Evolutionary conservation across 2,888 invertebrate species (phyloP).

Genomic region (Helicoverpa assulta): DNA sequence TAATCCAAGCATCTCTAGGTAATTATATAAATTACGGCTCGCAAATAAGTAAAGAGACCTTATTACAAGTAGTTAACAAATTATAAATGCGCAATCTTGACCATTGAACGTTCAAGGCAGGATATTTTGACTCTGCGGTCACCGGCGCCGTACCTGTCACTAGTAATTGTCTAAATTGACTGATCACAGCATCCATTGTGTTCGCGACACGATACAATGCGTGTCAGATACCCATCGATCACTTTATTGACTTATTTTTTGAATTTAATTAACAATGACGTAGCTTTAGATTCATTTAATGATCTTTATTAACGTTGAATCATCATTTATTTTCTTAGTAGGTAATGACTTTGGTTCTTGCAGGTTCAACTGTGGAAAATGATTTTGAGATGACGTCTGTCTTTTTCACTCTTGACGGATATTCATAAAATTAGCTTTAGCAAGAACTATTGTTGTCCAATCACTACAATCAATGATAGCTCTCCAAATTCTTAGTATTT

Average conservation of each 20-base stretch:
- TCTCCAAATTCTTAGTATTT: too few species aligned
- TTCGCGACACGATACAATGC: constrained; percentile 5
- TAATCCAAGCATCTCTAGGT: too few species aligned
- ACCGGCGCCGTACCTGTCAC: background rate
- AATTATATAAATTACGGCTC: too few species aligned
- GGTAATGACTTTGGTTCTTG: too few species aligned
- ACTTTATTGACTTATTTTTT: background rate
- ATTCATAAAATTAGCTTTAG: too few species aligned
- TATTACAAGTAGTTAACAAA: background rate
- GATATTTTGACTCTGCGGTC: background rate
- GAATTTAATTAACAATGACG: background rate
- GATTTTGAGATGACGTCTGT: too few species aligned
- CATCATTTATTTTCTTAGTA: too few species aligned
- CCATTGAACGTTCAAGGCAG: background rate
- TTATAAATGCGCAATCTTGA: background rate
- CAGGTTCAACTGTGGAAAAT: too few species aligned
- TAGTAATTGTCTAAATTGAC: constrained; percentile 1
- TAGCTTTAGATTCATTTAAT: background rate
- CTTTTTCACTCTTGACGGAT: too few species aligned
- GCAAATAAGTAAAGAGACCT: background rate
- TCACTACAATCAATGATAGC: too few species aligned
- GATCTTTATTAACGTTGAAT: background rate
- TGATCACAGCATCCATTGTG: background rate
- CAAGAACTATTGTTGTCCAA: too few species aligned
- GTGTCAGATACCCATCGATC: constrained; percentile 13